Evolutionary conservation across 2,797 vertebrate species (phyloP).

Genomic region (Falco novaeseelandiae): DNA sequence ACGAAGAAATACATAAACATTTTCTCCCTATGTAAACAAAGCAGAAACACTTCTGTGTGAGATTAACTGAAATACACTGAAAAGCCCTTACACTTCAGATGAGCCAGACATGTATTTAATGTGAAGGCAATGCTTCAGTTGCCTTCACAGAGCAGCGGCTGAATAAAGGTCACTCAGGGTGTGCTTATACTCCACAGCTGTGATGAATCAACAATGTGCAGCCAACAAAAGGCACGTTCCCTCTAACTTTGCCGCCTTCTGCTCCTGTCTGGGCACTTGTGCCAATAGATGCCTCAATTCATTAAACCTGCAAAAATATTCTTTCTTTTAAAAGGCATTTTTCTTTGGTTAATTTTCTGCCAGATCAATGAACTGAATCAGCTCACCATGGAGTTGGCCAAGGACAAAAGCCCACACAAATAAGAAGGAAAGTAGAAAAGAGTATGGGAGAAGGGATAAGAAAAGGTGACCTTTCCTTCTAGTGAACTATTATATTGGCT

Average conservation of each 20-base stretch:
- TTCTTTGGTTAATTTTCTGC: not conserved
- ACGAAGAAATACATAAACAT: not conserved
- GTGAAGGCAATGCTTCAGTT: not conserved
- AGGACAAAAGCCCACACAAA: not conserved
- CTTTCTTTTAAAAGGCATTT: too few species aligned
- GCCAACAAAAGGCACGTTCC: not conserved
- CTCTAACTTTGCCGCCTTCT: not conserved
- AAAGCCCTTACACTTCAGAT: not conserved
- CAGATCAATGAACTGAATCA: not conserved
- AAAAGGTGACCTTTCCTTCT: not conserved
- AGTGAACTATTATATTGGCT: not conserved
- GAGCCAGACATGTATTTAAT: not conserved
- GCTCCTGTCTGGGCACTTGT: not conserved
- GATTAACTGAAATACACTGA: not conserved
- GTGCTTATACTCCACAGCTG: not conserved
- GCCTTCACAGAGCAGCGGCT: not conserved
- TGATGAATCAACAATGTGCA: not conserved
- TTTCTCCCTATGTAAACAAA: not conserved
- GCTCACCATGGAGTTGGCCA: not conserved
- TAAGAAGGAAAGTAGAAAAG: not conserved
- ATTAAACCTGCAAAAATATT: not conserved
- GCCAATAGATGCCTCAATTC: not conserved
- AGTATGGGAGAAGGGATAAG: not conserved
- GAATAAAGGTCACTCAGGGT: not conserved
- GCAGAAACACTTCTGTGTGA: not conserved